These are phyloP conservation scores for Muscicapa adusta DNA, from an alignment of 2,113 vertebrate genomes.

Conservation along the genomic window DNA sequence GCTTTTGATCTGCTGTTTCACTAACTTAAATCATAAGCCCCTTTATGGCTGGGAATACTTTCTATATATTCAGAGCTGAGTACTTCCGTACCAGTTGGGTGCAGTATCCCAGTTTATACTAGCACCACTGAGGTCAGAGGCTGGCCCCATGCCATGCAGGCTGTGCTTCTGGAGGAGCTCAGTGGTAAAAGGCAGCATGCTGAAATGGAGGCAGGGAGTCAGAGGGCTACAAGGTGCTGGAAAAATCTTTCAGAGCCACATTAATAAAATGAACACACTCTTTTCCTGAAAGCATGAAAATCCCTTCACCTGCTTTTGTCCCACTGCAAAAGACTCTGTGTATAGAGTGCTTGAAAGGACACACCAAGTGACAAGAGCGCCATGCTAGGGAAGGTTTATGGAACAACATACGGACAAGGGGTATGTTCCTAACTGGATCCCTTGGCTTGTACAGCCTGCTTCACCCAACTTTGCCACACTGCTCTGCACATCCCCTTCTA, in stretches of 20 bases:
- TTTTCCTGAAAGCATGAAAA: not conserved
- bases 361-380: not conserved
- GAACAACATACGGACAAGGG: accelerated
- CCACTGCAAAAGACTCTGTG: not conserved
- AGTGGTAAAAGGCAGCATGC: not conserved
- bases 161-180: not conserved
- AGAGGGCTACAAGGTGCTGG: not conserved
- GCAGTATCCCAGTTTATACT: not conserved
- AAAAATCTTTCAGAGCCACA: not conserved
- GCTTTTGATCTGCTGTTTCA: not conserved
- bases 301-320: not conserved
- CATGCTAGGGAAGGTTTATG: not conserved
- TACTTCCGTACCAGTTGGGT: not conserved
- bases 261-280: not conserved
- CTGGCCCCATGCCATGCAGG: not conserved
- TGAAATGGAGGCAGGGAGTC: not conserved
- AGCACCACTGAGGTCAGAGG: conserved; percentile 3
- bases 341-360: not conserved
- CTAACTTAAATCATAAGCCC: not conserved
- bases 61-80: not conserved
- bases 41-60: not conserved
- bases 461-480: not conserved
- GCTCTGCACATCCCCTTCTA: not conserved
- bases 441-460: not conserved
- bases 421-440: not conserved